Base-by-base conservation (phyloP, 1,140 invertebrate species). In the Oreohelix idahoensis region DNA sequence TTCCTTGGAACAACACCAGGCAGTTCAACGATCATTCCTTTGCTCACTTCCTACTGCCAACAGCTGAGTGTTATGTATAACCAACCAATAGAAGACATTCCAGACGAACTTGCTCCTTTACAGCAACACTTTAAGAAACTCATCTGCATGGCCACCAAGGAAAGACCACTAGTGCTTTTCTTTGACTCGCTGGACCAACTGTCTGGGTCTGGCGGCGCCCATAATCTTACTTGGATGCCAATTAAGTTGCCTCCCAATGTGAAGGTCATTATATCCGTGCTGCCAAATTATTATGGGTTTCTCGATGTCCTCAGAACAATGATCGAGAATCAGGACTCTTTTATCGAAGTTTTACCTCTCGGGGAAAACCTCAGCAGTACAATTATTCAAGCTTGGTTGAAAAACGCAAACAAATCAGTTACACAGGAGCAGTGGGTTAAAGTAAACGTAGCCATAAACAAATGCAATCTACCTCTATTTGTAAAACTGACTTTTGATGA, bases 311-410 rank as follows among this genome's bases (percentile, higher is more conserved):
- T 99, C 0, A 93, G 96, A 66, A 94, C 96, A 76, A 98, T 99
- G 95, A 96, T 99, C 83, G 97, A 98, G 86, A 95, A 95, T 0
- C 95, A 96, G 87, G 96, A 97, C 77, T 96, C 97, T 89, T 99
- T 99, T 86, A 95, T 99, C 0, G 84, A 90, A 70, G 86, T 92
- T 36, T 79, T 89, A 36, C 91, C 92, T 11, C 73, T 92, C 26
- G 92, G 92, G 13, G 87, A 98, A 93, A 96, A 99, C 79, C 93
- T 99, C 5, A 97, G 97, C 0, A 97, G 97, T 94, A 95, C 97
- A 89, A 97, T 99, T 15, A 95, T 99, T 82, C 96, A 96, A 95
- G 96, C 97, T 93, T 99, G 98, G 98, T 96, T 99, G 95, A 95
- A 96, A 89, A 96, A 96, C n/a, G 96, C 96, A 0, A 96, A 96